Base-by-base conservation (phyloP, 2,113 vertebrate species). In the Lethenteron reissneri region DNA sequence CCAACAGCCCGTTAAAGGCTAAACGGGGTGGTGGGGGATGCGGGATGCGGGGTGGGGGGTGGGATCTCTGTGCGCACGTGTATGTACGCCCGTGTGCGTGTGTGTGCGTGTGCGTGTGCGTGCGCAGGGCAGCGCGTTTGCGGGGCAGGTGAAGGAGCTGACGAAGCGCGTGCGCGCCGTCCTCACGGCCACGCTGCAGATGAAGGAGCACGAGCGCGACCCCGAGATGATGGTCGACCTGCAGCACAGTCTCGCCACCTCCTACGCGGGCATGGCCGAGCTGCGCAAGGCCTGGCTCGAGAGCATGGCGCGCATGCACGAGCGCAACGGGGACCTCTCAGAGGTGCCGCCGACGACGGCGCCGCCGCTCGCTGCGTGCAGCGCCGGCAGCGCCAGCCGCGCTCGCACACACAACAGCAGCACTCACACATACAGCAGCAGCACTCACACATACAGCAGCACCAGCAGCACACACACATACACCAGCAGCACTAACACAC, bases 171-270 rank as follows among this genome's bases (percentile, higher is more conserved):
- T 99, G 78, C 79, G 94, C 58, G 97, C 94, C 0, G 94, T 99
- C 73, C 79, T 99, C 75, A 99, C 97, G 94, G 94, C 92, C 75
- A 99, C 94, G 1, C 89, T 92, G 2, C 94, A 99, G 79, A 99
- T 99, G 94, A 99, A 99, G 75, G 94, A 99, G 78, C 94, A 99
- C 1, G 94, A 99, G 79, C 97, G 97, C 75, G 94, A 99, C 76
- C 89, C 90, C 0, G 94, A 99, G 78, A 99, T 97, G 92, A 81
- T 99, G 72, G 90, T 95, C 77, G 94, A 99, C 70, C 87, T 99
- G 72, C 94, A 99, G 76, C 95, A 95, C 81, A 99, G 94, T 76
- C 80, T 99, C 19, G 94, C 94, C 58, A 99, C 97, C 76, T 97
- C 92, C 2, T 99, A 99, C 1, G 94, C 94, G 14, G 95, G 91